Conservation (phyloP, 2,113 vertebrate genomes). For the Asarcornis scutulata region DNA sequence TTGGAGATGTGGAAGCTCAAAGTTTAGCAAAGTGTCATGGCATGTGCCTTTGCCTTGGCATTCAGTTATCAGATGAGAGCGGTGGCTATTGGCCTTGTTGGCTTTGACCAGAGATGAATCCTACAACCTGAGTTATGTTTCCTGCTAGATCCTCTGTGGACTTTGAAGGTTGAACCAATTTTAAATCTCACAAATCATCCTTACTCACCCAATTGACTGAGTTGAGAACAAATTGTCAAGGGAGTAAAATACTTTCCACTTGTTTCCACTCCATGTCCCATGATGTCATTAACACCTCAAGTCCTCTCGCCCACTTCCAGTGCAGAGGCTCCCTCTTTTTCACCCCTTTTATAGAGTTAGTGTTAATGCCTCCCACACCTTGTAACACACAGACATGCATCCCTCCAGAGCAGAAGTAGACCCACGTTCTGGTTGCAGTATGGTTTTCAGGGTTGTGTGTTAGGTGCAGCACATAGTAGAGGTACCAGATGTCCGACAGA, state of each 20-base stretch:
- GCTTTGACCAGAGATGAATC: not conserved
- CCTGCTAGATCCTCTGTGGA: not conserved
- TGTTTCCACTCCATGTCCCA: not conserved
- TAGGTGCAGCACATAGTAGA: not conserved
- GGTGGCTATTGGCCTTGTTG: not conserved
- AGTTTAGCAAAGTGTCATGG: not conserved
- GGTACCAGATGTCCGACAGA: not conserved
- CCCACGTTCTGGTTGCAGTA: not conserved
- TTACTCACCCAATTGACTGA: not conserved
- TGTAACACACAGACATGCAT: not conserved
- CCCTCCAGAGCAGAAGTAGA: not conserved
- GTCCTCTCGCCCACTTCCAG: not conserved
- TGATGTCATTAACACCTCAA: not conserved
- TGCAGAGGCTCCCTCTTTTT: not conserved
- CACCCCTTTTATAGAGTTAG: not conserved
- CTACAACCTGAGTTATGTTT: not conserved
- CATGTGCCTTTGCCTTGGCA: not conserved
- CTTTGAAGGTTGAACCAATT: not conserved
- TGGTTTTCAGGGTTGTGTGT: not conserved
- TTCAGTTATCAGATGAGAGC: not conserved
- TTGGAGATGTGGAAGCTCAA: slow-evolving; percentile 1
- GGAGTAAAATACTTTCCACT: not conserved
- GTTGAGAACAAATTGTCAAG: not conserved
- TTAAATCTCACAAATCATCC: not conserved
- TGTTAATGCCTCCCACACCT: not conserved